These are phyloP conservation scores for Corbicula japonica DNA, from an alignment of 2,888 invertebrate genomes.

Conservation along the genomic window DNA sequence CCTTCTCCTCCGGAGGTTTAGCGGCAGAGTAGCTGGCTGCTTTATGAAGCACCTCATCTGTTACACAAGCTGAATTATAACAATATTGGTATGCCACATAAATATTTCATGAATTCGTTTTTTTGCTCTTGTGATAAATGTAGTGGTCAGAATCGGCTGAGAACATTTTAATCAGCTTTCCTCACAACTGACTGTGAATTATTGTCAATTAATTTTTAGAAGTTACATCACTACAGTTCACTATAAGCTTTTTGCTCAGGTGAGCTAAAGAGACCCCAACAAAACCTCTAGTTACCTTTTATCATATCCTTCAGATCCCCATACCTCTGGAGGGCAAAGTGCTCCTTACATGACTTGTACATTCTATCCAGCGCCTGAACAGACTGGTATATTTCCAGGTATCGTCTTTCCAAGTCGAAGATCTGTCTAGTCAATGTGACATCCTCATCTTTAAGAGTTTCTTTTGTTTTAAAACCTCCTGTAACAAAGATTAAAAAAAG, in stretches of 20 bases:
- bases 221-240: too few species aligned
- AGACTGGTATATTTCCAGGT: constrained; percentile 48
- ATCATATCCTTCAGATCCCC: constrained; percentile 65
- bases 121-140: too few species aligned
- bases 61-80: constrained; percentile 45
- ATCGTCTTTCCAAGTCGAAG: constrained; percentile 35
- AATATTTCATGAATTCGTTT: too few species aligned
- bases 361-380: constrained; percentile 46
- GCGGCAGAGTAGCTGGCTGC: constrained; percentile 42
- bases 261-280: too few species aligned
- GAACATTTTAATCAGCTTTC: too few species aligned
- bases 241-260: too few species aligned
- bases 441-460: constrained; percentile 60
- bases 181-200: too few species aligned
- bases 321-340: constrained; percentile 55
- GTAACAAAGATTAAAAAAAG: not conserved
- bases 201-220: too few species aligned
- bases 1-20: constrained; percentile 41
- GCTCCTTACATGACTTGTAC: constrained; percentile 56
- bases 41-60: constrained; percentile 56
- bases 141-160: too few species aligned
- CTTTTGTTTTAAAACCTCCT: constrained; percentile 60
- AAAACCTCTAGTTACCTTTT: too few species aligned
- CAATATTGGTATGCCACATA: too few species aligned
- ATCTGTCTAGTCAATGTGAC: constrained; percentile 50